Percentiles rank a stretch among this genome's conserved stretches.
phyloP scores from a whole-genome alignment of 2,888 invertebrate species.

The Crossocerus cetratus region DNA sequence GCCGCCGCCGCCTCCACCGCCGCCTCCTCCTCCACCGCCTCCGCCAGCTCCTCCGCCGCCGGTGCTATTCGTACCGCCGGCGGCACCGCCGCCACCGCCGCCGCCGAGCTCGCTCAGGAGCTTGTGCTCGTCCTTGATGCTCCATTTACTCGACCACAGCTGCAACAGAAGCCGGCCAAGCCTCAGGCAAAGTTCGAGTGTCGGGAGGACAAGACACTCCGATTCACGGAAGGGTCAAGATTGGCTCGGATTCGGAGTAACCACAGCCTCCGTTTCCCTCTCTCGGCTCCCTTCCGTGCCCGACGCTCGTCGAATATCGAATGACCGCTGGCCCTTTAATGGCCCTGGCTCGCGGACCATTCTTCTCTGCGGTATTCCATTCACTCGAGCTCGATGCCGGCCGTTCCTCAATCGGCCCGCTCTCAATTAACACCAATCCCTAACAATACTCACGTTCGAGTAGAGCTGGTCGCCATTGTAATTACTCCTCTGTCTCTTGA shows the following conservation, averaged over 20 bases:
- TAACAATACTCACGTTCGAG: slow-evolving; percentile 85
- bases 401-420: too few species aligned
- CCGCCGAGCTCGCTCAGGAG: slow-evolving; percentile 87
- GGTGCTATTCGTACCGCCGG: slow-evolving; percentile 76
- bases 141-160: slow-evolving; percentile 94
- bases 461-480: slow-evolving; percentile 94
- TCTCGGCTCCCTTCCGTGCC: too few species aligned
- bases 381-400: neutral
- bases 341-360: too few species aligned
- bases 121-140: slow-evolving; percentile 94
- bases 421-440: too few species aligned
- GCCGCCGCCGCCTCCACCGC: slow-evolving; percentile 76
- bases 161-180: slow-evolving; percentile 72
- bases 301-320: too few species aligned
- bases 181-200: slow-evolving; percentile 50
- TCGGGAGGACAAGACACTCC: slow-evolving; percentile 27
- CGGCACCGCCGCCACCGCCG: slow-evolving; percentile 73
- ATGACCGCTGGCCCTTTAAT: too few species aligned
- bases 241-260: slow-evolving; percentile 36
- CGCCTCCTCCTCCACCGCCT: slow-evolving; percentile 77
- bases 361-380: neutral
- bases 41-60: slow-evolving; percentile 77
- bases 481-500: slow-evolving; percentile 91
- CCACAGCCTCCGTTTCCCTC: too few species aligned
- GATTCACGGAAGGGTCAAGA: slow-evolving; percentile 31